These are phyloP conservation scores for Ceyx melanurus DNA, from an alignment of 2,113 vertebrate genomes.

Conservation along the genomic window DNA sequence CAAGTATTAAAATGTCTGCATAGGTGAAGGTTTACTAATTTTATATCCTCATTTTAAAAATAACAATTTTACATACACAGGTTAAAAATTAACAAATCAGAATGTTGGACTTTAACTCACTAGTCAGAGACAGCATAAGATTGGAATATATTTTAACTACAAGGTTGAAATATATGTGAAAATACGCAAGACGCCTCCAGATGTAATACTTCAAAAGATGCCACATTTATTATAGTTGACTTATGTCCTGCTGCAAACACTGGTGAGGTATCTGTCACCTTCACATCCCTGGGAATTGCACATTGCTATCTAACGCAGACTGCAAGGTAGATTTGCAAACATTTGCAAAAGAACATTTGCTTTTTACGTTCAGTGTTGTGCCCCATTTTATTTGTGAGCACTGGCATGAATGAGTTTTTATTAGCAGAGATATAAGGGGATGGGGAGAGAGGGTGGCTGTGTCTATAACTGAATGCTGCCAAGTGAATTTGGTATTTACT, in stretches of 20 bases:
- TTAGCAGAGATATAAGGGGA: neutral
- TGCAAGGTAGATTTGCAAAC: neutral
- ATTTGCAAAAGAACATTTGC: neutral
- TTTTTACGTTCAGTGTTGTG: neutral
- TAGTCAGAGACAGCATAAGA: neutral
- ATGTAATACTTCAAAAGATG: neutral
- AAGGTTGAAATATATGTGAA: neutral
- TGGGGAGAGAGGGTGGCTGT: neutral
- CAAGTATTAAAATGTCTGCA: neutral
- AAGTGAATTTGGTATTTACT: neutral
- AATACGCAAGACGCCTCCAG: neutral
- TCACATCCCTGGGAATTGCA: neutral
- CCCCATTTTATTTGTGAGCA: neutral
- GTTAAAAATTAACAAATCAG: constrained; percentile 56
- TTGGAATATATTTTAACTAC: neutral
- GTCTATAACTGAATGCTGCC: neutral
- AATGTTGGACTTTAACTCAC: constrained; percentile 31
- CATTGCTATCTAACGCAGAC: neutral
- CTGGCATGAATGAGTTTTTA: neutral
- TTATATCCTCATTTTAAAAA: neutral
- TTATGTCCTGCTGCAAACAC: neutral
- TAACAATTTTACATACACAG: neutral
- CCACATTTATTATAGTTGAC: neutral
- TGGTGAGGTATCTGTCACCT: neutral
- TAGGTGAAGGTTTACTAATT: neutral